A percentile compares a stretch with the other conserved stretches of the same genome.
Evolutionary conservation across 2,797 vertebrate genomes (phyloP).

Genomic region (Falco peregrinus): DNA sequence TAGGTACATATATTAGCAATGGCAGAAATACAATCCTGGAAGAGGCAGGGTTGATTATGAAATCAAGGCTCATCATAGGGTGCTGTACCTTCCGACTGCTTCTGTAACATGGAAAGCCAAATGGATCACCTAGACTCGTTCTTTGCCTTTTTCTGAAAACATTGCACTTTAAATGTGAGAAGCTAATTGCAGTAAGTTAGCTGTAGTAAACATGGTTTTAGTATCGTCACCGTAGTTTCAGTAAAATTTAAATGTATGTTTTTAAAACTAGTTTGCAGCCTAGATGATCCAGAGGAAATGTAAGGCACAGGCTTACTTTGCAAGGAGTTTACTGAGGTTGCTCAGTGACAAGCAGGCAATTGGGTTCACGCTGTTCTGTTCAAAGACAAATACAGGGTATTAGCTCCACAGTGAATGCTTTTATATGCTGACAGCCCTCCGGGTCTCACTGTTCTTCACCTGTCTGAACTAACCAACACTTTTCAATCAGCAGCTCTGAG

Average conservation of each 20-base stretch:
- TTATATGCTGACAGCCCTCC: not conserved
- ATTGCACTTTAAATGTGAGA: not conserved
- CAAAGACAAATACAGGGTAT: slow-evolving; percentile 8
- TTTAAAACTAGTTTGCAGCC: not conserved
- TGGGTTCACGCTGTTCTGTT: not conserved
- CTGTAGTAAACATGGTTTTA: not conserved
- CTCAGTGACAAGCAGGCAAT: not conserved
- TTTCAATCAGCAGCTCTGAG: not conserved
- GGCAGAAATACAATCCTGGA: not conserved
- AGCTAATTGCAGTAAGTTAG: not conserved
- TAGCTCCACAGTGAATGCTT: not conserved
- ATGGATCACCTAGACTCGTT: not conserved
- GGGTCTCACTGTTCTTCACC: slow-evolving; percentile 14
- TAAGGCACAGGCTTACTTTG: not conserved
- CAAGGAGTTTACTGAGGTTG: not conserved
- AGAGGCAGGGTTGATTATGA: not conserved
- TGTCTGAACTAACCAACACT: not conserved
- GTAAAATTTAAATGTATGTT: not conserved
- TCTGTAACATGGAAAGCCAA: not conserved
- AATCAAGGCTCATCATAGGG: not conserved
- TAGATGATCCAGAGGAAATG: not conserved
- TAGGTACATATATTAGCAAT: not conserved
- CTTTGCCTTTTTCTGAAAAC: not conserved
- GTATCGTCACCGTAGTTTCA: not conserved
- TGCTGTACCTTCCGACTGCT: not conserved